These are phyloP conservation scores for Pecten maximus DNA, from an alignment of 2,888 invertebrate genomes.

Conservation along the genomic window DNA sequence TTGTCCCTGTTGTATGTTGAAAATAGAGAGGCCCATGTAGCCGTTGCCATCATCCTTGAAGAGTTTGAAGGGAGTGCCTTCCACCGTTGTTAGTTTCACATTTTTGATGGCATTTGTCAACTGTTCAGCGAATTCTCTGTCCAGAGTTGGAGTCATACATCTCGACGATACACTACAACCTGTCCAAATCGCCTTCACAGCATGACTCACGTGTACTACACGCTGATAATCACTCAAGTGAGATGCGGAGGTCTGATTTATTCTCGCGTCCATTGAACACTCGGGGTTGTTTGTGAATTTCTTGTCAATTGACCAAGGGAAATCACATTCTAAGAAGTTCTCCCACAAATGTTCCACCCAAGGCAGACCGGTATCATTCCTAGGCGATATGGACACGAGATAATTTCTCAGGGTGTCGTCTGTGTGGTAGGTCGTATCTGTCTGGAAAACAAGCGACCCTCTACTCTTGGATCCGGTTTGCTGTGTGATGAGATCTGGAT, in stretches of 20 bases:
- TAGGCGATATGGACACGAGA: constrained; percentile 54
- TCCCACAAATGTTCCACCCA: constrained; percentile 73
- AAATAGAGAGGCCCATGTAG: constrained; percentile 66
- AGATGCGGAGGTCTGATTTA: constrained; percentile 37
- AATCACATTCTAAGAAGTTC: constrained; percentile 67
- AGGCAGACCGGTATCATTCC: constrained; percentile 53
- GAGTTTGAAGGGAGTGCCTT: constrained; percentile 50
- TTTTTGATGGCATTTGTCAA: constrained; percentile 42
- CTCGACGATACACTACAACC: constrained; percentile 53
- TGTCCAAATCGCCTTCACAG: constrained; percentile 64
- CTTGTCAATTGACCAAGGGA: constrained; percentile 65
- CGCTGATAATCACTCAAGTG: constrained; percentile 63
- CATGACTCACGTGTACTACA: constrained; percentile 66
- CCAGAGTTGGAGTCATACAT: not conserved
- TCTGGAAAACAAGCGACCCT: constrained; percentile 68
- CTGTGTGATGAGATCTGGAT: constrained; percentile 54
- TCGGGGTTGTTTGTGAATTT: constrained; percentile 37
- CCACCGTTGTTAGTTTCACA: constrained; percentile 35
- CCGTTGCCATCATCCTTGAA: constrained; percentile 69
- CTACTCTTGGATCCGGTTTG: constrained; percentile 58
- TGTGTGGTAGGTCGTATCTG: constrained; percentile 54
- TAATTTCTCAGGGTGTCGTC: constrained; percentile 53
- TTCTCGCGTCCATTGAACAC: constrained; percentile 52
- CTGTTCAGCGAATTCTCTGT: constrained; percentile 2
- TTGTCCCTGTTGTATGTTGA: constrained; percentile 65